Percentiles rank a stretch among this genome's conserved stretches.
Evolutionary conservation across 35 echinoderm and acorn worm genomes (phyloP).

Genomic region (Anneissia japonica): DNA sequence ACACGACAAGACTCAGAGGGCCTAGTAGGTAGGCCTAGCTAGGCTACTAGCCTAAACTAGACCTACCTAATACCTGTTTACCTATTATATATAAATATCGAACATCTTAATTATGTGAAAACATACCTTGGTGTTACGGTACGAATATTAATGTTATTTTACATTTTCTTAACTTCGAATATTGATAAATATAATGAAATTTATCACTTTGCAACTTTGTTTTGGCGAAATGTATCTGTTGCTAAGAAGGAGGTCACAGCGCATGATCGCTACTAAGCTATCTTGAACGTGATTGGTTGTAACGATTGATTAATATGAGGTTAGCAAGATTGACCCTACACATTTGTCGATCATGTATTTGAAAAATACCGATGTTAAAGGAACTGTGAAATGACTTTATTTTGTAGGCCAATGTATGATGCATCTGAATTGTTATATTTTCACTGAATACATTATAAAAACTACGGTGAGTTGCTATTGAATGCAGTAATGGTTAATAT

Average conservation of each 20-base stretch:
- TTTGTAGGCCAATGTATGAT: too few species aligned
- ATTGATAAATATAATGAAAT: not conserved
- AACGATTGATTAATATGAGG: not conserved
- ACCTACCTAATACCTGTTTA: not conserved
- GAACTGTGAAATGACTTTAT: too few species aligned
- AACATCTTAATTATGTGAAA: not conserved
- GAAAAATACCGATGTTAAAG: too few species aligned
- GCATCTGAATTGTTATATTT: too few species aligned
- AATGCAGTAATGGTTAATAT: too few species aligned
- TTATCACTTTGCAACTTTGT: not conserved
- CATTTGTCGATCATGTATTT: too few species aligned
- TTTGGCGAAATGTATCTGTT: not conserved
- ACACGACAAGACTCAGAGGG: too few species aligned
- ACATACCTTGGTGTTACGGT: not conserved
- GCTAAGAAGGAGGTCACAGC: not conserved
- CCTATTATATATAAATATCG: too few species aligned
- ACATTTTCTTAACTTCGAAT: not conserved
- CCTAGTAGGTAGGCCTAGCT: not conserved
- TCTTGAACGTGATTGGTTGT: not conserved
- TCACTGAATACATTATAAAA: too few species aligned
- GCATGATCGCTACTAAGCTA: not conserved
- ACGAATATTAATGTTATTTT: not conserved
- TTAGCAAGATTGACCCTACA: not conserved
- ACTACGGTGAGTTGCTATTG: too few species aligned
- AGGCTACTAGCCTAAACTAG: not conserved